phyloP scores from a whole-genome alignment of 92 coral and sea anemone genomes.

The Anthopleura xanthogrammica region DNA sequence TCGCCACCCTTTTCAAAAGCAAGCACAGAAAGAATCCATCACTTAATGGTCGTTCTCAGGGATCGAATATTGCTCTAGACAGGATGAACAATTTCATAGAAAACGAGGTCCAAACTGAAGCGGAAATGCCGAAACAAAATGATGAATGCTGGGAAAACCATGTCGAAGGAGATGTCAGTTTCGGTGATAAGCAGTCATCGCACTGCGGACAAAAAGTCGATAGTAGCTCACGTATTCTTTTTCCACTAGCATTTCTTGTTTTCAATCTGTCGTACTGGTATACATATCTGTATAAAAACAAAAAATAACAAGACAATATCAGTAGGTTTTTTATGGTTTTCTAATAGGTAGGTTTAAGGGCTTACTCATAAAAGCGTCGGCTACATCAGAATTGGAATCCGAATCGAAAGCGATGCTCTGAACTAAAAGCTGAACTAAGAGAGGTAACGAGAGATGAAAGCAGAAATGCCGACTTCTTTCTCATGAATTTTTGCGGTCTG shows the following conservation, averaged over 20 bases:
- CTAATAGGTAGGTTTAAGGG: background rate
- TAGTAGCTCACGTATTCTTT: slow-evolving; percentile 29
- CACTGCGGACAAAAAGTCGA: slow-evolving; percentile 40
- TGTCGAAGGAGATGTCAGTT: background rate
- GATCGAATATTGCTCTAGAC: background rate
- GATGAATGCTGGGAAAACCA: background rate
- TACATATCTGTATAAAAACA: slow-evolving; percentile 3
- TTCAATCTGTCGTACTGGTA: slow-evolving; percentile 45
- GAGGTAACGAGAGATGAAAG: no score
- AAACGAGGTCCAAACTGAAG: background rate
- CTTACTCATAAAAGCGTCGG: no score
- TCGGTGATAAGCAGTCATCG: background rate
- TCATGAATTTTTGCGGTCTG: no score
- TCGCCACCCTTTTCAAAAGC: background rate
- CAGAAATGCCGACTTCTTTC: no score
- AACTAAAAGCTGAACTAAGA: no score
- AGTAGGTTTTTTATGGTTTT: background rate
- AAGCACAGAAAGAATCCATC: background rate
- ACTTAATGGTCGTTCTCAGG: background rate
- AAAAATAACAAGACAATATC: background rate
- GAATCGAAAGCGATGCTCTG: no score
- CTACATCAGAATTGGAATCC: no score
- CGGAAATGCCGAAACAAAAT: background rate
- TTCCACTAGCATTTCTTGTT: slow-evolving; percentile 40
- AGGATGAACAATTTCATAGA: background rate